A percentile compares a stretch with the other conserved stretches of the same genome.
These are phyloP conservation scores for Disparrhopalites patrizii DNA, from an alignment of 2,888 invertebrate species.

Conservation along the genomic window DNA sequence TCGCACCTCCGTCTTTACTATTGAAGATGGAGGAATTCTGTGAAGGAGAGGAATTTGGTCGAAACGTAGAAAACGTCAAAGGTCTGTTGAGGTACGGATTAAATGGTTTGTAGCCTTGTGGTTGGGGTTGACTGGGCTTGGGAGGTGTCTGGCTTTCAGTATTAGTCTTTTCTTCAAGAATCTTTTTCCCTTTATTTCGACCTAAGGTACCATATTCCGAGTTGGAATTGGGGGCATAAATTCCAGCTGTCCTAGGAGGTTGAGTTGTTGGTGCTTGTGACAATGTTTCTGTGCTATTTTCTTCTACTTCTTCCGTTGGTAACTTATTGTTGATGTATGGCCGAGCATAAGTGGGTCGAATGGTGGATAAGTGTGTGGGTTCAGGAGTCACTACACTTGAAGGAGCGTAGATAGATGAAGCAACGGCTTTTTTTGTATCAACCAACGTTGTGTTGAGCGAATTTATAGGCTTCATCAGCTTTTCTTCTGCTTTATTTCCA, in stretches of 20 bases:
- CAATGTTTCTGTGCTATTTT: not conserved
- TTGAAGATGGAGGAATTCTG: not conserved
- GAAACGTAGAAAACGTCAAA: conserved; percentile 46
- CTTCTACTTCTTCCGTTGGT: not conserved
- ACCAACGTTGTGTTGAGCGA: conserved; percentile 33
- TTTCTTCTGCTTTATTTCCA: conserved; percentile 26
- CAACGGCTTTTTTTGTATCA: conserved; percentile 16
- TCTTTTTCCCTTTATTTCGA: conserved; percentile 23
- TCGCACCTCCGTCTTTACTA: not conserved
- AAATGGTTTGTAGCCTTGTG: conserved; percentile 46
- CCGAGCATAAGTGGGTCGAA: conserved; percentile 40
- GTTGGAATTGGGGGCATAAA: conserved; percentile 23
- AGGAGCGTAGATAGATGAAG: conserved; percentile 33
- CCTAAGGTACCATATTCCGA: conserved; percentile 32
- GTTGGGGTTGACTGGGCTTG: not conserved
- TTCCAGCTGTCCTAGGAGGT: conserved; percentile 3
- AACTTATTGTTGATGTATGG: conserved; percentile 36
- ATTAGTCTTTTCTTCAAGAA: conserved; percentile 11
- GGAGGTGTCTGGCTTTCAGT: conserved; percentile 1
- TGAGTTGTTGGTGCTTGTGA: not conserved
- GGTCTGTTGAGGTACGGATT: conserved; percentile 46
- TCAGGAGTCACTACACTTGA: conserved; percentile 31
- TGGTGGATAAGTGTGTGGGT: conserved; percentile 41
- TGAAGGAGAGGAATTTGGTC: conserved; percentile 30
- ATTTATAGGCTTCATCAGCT: conserved; percentile 45